Evolutionary conservation across 2,797 vertebrate species (phyloP).

Genomic region (Gymnodraco acuticeps): DNA sequence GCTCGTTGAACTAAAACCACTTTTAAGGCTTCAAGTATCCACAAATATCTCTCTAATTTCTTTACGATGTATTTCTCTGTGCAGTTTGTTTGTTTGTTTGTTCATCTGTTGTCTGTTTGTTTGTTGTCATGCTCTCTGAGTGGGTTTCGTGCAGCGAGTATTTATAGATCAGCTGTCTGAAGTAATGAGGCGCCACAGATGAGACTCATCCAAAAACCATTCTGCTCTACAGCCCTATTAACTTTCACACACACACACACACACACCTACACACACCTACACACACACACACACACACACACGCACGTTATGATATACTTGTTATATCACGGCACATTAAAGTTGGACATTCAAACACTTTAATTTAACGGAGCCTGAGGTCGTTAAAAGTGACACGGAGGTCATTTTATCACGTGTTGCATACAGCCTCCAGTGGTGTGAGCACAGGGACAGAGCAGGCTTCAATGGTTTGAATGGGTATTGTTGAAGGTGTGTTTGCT

Average conservation of each 20-base stretch:
- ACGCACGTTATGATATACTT: slow-evolving; percentile 11
- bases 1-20: background rate
- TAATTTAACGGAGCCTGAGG: background rate
- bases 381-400: background rate
- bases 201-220: slow-evolving; percentile 73
- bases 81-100: slow-evolving; percentile 25
- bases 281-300: slow-evolving; percentile 21
- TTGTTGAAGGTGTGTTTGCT: no score
- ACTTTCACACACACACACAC: slow-evolving; percentile 43
- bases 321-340: background rate
- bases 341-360: background rate
- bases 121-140: background rate
- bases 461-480: no score
- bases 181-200: slow-evolving; percentile 77
- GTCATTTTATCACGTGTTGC: no score
- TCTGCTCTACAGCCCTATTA: slow-evolving; percentile 55
- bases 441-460: no score
- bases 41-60: slow-evolving; percentile 5
- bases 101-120: slow-evolving; percentile 26
- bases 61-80: background rate
- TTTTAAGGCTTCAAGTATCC: background rate
- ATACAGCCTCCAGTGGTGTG: no score
- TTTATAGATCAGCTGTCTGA: slow-evolving; percentile 72
- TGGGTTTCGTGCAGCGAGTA: slow-evolving; percentile 35
- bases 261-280: slow-evolving; percentile 35